Evolutionary conservation across 2,888 invertebrate species (phyloP), one percentile per base, ranked within the genome.

Genomic region (Hemaris fuciformis): DNA sequence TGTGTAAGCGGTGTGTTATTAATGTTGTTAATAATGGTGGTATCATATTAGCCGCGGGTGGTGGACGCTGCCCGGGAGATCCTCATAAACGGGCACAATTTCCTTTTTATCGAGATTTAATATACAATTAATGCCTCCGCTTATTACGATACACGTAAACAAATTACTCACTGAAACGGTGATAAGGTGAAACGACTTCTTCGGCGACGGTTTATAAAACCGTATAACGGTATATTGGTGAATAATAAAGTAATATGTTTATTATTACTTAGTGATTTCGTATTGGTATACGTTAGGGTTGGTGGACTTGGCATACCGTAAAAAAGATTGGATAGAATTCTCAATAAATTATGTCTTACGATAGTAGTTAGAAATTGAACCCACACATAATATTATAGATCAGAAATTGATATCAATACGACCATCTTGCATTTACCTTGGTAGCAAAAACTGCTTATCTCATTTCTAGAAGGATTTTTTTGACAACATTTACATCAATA

Each of bases 41-140:
- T 18, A 18, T 53, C 27, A 53, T 31, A 53, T 18, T 27, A 53
- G 27, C 53, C 18, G 4, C 53, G 31, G 53, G 31, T 8, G 53
- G 53, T 31, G 53, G 53, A 53, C 53, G 6, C 18, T 15, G 8
- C 31, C 18, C 53, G 27, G 45, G 53, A 18, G 53, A 53, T 27
- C 13, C 45, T 68, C 67, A 53, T 53, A 53, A 75, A 73, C 67
- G 65, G 62, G 66, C 68, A 74, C 69, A 67, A 67, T 67, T 74
- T 70, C 74, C 74, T 79, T 79, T 13, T 38, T 79, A 80, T 75
- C 73, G 67, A 67, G 60, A 62, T 70, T 69, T 69, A 71, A 71
- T 74, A 70, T 71, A 68, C 68, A 67, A 75, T 65, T 74, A 72
- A 53, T 31, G 31, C 53, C 53, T 2, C 18, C 27, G 18, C 53